Conservation (phyloP, 2,888 invertebrate genomes). For the Orthosia gothica region DNA sequence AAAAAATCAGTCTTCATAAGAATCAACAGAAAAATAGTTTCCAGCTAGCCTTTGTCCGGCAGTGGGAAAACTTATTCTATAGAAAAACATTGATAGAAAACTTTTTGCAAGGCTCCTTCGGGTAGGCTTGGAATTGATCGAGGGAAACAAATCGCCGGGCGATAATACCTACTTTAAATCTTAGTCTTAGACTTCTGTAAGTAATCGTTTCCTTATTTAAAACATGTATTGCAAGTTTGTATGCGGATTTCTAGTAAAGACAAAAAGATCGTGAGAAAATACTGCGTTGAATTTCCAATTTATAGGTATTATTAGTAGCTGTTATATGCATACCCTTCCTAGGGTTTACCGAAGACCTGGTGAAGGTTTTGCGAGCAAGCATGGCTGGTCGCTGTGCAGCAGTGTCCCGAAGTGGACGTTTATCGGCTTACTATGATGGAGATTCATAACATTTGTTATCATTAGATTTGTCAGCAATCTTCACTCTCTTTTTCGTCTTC, state of each 20-base stretch:
- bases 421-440: neutral
- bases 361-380: no score
- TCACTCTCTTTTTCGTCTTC: no score
- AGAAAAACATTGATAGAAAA: neutral
- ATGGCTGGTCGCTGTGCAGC: no score
- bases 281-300: neutral
- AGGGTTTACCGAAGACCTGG: neutral
- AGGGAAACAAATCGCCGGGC: constrained; percentile 21
- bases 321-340: no score
- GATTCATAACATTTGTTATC: no score
- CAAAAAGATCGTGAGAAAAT: constrained; percentile 32
- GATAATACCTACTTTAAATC: constrained; percentile 26
- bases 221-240: constrained; percentile 25
- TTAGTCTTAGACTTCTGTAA: constrained; percentile 8
- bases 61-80: neutral
- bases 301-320: neutral
- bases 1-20: neutral
- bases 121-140: constrained; percentile 33
- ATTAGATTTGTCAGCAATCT: neutral
- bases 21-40: neutral
- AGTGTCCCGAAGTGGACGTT: neutral
- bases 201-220: constrained; percentile 36
- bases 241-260: neutral
- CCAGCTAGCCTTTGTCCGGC: no score
- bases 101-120: constrained; percentile 18